Base-by-base conservation (phyloP, 1,140 invertebrate species). In the Lasioglossum baleicum region DNA sequence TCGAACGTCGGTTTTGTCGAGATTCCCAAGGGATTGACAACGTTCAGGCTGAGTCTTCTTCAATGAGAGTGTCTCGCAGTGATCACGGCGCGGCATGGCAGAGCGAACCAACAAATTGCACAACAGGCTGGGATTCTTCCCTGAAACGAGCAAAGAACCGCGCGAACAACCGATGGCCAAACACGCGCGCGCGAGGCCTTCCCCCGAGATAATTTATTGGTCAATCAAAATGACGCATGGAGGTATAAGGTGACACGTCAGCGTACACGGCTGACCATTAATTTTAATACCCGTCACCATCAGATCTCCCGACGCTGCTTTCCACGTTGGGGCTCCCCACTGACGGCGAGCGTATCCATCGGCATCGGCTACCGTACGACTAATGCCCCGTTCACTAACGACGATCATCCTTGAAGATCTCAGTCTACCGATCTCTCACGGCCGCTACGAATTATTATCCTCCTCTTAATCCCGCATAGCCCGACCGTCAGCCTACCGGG, bases 221-320 rank as follows among this genome's bases (percentile, higher is more conserved):
- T 92, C 92, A 92, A 92, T 92, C 91, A 91, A 90, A 91, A 92
- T 92, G 92, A 92, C 91, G 88, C 89, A 92, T 92, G 91, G 88
- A 90, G 91, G 91, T 92, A 92, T 92, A 92, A 92, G 91, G 90
- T 92, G 91, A 92, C 90, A 91, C 91, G 91, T 92, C 91, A 92
- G 89, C 91, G 89, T 91, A 87, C 88, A 84, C 78, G 87, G 82
- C 85, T 90, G 88, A 89, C 86, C 92, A 92, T 92, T 92, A 92
- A 92, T 92, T 92, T 92, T 92, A 86, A 91, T 91, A 89, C 88
- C 84, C 89, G 90, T 91, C 90, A 90, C 88, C 88, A 88, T 91
- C 84, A 87, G 88, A 91, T 90, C 89, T 86, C 81, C 73, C 74
- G 77, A 84, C 73, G 70, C 42, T 74, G 80, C 76, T 83, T 83